Evolutionary conservation across 2,888 invertebrate species (phyloP).

Genomic region (Drosophila eohydei): DNA sequence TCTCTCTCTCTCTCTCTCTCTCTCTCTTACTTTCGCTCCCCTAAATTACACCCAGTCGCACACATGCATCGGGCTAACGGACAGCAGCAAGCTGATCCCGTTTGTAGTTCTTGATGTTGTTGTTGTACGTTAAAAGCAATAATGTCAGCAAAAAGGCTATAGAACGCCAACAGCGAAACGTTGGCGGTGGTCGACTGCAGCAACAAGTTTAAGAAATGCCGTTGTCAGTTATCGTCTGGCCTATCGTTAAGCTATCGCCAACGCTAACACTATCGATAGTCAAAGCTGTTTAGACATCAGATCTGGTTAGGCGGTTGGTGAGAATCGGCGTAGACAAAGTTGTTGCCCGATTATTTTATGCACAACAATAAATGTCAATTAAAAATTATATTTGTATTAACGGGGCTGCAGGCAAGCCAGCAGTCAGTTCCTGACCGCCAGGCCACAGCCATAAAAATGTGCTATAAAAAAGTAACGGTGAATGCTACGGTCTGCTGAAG

Average conservation of each 20-base stretch:
- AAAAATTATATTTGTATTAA: constrained; percentile 67
- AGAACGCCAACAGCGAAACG: constrained; percentile 44
- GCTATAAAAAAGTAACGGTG: constrained; percentile 74
- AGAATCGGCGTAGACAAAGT: constrained; percentile 13
- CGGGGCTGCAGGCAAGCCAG: constrained; percentile 29
- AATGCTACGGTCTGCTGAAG: constrained; percentile 75
- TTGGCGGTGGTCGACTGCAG: constrained; percentile 53
- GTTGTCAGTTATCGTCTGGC: constrained; percentile 45
- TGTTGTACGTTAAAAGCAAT: constrained; percentile 38
- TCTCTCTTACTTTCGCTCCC: constrained; percentile 6
- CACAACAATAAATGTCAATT: constrained; percentile 73
- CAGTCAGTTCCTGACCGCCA: constrained; percentile 41
- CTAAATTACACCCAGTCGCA: constrained; percentile 11
- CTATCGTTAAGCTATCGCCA: constrained; percentile 41
- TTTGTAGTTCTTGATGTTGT: constrained; percentile 41
- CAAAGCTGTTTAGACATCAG: constrained; percentile 16
- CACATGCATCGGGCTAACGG: constrained; percentile 45
- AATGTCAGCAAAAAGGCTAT: constrained; percentile 53
- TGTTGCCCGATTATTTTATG: constrained; percentile 51
- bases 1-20: constrained; percentile 6
- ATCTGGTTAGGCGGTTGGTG: constrained; percentile 4
- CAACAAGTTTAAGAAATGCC: constrained; percentile 52
- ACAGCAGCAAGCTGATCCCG: constrained; percentile 61
- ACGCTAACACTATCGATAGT: constrained; percentile 41
- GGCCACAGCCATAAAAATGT: constrained; percentile 66